These are phyloP conservation scores for Mormyrus hasselquistii DNA, from an alignment of 2,797 vertebrate species.

Conservation along the genomic window DNA sequence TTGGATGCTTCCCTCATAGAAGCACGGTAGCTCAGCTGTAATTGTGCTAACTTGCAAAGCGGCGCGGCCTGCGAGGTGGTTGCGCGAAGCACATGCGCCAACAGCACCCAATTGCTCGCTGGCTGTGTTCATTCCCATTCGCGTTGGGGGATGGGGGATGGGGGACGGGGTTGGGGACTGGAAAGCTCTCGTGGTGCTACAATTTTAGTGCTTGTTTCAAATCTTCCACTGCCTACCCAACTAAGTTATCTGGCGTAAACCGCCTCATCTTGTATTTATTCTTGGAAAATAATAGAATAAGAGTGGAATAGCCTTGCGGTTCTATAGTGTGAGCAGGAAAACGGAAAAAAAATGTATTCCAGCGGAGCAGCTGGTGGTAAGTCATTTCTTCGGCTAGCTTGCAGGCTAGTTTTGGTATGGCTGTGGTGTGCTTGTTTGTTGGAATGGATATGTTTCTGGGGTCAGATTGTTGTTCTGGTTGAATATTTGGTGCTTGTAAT, in stretches of 20 bases:
- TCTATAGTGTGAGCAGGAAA: conserved; percentile 52
- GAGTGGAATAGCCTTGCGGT: conserved; percentile 50
- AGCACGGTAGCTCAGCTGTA: background rate
- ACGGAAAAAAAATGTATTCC: conserved; percentile 67
- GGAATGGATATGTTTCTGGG: background rate
- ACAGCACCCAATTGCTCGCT: background rate
- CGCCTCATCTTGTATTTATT: conserved; percentile 54
- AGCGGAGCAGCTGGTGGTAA: conserved; percentile 64
- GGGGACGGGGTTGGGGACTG: conserved; percentile 62
- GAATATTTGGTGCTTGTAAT: background rate
- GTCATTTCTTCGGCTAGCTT: conserved; percentile 45
- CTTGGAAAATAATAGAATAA: conserved; percentile 37
- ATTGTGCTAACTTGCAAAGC: background rate
- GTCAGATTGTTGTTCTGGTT: background rate
- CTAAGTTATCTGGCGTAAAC: conserved; percentile 27
- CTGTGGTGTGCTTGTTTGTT: background rate
- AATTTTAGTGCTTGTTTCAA: conserved; percentile 58
- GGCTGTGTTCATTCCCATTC: conserved; percentile 28
- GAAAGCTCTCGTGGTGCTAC: conserved; percentile 51
- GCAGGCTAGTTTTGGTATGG: conserved; percentile 10
- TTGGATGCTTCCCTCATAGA: background rate
- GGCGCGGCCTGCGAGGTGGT: background rate
- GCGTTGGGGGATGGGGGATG: conserved; percentile 49
- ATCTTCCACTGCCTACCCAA: conserved; percentile 29
- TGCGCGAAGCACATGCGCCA: background rate